Base-by-base conservation (phyloP, 2,113 vertebrate genomes). In the Herpailurus yagouaroundi region DNA sequence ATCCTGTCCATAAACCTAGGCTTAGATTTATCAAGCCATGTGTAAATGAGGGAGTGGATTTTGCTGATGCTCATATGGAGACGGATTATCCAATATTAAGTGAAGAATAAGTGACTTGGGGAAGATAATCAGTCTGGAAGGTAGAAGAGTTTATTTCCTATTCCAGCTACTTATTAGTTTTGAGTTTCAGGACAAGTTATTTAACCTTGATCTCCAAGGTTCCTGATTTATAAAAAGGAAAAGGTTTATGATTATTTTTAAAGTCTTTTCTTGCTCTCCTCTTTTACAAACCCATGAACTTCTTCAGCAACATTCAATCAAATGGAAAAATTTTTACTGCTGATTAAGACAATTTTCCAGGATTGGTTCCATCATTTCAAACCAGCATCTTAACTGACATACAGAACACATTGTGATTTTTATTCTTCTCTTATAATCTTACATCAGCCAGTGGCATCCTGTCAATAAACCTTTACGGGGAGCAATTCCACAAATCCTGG, bases 401-500 rank as follows among this genome's bases (percentile, higher is more conserved):
- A 60, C 29, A 94, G 27, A 96, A 55, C 7, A 74, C 27, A 84
- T 38, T 68, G 7, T 66, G 48, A 68, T 23, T 90, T 96, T 55
- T 85, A 88, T 68, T 97, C 36, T 18, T 74, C 19, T 73, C 50
- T 91, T 80, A 81, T 25, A 93, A 87, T 88, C 45, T 93, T 77
- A 92, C n/a, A 76, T 68, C 45, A 87, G 14, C 18, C 55, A 71
- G 12, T 81, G 73, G 8, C 4, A 93, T 13, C 81, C 12, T 1
- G 10, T 18, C 83, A 48, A 27, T 0, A 15, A 90, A 25, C 4
- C 18, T 68, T 82, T 90, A 57, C 38, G 81, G 25, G 63, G 48
- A 97, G 33, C 27, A 87, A 71, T 18, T 48, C 21, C 52, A 18
- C 29, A 94, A 98, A 97, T 94, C 2, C 33, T 87, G 96, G 52